Base-by-base conservation (phyloP, 2,113 vertebrate species). In the Halcyon senegalensis region DNA sequence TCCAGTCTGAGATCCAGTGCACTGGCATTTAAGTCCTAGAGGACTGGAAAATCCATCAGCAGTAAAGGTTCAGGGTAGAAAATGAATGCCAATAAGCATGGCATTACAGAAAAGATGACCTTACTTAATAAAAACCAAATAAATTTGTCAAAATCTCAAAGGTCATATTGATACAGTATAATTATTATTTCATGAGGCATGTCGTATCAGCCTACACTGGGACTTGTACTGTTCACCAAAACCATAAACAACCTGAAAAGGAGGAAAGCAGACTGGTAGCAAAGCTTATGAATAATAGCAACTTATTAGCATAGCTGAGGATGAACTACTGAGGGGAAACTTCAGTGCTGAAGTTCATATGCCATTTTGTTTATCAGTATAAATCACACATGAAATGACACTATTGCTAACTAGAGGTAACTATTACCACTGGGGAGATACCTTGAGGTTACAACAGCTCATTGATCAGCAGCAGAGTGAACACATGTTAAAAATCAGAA, bases 81-180 rank as follows among this genome's bases (percentile, higher is more conserved):
- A 63, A 84, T 30, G 23, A 87, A 90, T 58, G 53, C 41, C 41
- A 55, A 39, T 92, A 48, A 81, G 31, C 53, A 63, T 41, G 23
- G 30, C 78, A 67, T 84, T 84, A 87, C n/a, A 90, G 59, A 64
- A 92, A 89, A 92, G 21, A 78, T n/a, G 63, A 81, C 43, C 63
- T 72, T 92, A 43, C 63, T 73, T 68, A 96, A 92, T 87, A 73
- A 77, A 91, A 84, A 8, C 19, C 19, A 87, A 96, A 92, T 72
- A 84, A 84, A 37, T 46, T 72, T 84, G 78, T 94, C 86, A 92
- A 76, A 80, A 67, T 62, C 83, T 77, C n/a, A 77, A 94, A 84
- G 63, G 59, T 23, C 77, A 13, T 39, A 81, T 35, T 64, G 90
- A 81, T 68, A 68, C 25, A 81, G 31, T 69, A 48, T 55, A 68